Percentiles rank a stretch among this genome's conserved stretches.
Evolutionary conservation across 2,113 vertebrate genomes (phyloP).

Genomic region (Tautogolabrus adspersus): DNA sequence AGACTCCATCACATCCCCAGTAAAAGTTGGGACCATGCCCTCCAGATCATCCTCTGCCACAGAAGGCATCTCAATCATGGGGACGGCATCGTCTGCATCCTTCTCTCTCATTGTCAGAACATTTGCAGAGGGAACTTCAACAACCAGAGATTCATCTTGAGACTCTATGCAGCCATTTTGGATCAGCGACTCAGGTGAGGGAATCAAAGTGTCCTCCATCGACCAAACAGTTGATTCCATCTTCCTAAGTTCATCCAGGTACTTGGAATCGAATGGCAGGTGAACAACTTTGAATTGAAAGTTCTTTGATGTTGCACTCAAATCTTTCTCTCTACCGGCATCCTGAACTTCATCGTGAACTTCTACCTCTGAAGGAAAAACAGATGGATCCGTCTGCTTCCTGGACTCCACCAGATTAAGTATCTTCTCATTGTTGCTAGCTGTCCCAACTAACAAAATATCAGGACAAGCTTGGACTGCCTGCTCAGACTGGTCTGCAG

Average conservation of each 20-base stretch:
- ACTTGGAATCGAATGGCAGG: constrained; percentile 70
- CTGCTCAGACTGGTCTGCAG: constrained; percentile 38
- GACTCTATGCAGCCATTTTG: constrained; percentile 41
- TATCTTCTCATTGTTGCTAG: constrained; percentile 9
- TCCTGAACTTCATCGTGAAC: constrained; percentile 13
- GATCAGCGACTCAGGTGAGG: constrained; percentile 58
- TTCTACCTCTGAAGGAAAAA: not conserved
- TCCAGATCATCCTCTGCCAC: constrained; percentile 20
- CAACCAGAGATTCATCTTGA: not conserved
- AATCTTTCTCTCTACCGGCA: not conserved
- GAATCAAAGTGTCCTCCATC: constrained; percentile 65
- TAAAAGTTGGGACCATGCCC: not conserved
- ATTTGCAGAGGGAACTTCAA: constrained; percentile 17
- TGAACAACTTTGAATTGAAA: constrained; percentile 65
- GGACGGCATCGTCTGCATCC: not conserved
- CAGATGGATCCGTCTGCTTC: not conserved
- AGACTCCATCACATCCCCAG: constrained; percentile 11
- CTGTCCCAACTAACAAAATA: constrained; percentile 50
- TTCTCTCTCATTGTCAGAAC: not conserved
- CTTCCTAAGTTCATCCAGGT: constrained; percentile 73
- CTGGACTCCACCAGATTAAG: constrained; percentile 16
- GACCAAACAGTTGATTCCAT: constrained; percentile 82
- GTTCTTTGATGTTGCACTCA: constrained; percentile 11
- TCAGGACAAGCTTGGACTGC: constrained; percentile 70
- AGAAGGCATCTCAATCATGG: constrained; percentile 12